Base-by-base conservation (phyloP, 2,888 invertebrate genomes). In the Cryptus armator region DNA sequence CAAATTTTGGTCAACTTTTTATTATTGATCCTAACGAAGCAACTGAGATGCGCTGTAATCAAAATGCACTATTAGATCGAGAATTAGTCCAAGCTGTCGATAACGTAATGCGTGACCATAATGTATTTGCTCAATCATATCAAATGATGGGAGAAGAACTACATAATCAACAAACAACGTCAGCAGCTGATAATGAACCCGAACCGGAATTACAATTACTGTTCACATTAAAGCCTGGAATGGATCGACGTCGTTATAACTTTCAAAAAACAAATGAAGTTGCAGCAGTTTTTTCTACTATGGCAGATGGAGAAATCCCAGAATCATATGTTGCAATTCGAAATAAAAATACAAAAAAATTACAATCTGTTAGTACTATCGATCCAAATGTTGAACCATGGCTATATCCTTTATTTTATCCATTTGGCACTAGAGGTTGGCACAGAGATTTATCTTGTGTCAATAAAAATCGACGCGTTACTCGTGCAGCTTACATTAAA, bases 251-350 rank as follows among this genome's bases (percentile, higher is more conserved):
- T 51, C 70, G 85, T 1, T 88, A 86, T 70, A 87, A 87, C 80
- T 81, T 86, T 67, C 86, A 87, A 68, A 53, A 66, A 43, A 56
- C 48, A 12, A 87, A 88, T 75, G 85, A 86, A 84, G 87, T 88
- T 19, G 87, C 87, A 48, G 86, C 86, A 3, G 74, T 88, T 12
- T 87, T 88, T 81, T 80, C 78, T 16, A 86, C 84, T 0, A 83
- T 74, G 51, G 85, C 86, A 9, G 86, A 88, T 68, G 86, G 86
- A 3, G 86, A 86, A 71, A 87, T 88, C 51, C 86, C 86, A 32
- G 83, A 88, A 37, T 85, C 68, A 2, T 68, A 48, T 29, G 68
- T 68, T 6, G 51, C 68, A 46, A 48, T 68, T 14, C 48, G 48
- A 7, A 68, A 68, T 46, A 68, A 48, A 48, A 46, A 2, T 7